phyloP scores from a whole-genome alignment of 1,140 invertebrate genomes.

The Brachionus sp. region DNA sequence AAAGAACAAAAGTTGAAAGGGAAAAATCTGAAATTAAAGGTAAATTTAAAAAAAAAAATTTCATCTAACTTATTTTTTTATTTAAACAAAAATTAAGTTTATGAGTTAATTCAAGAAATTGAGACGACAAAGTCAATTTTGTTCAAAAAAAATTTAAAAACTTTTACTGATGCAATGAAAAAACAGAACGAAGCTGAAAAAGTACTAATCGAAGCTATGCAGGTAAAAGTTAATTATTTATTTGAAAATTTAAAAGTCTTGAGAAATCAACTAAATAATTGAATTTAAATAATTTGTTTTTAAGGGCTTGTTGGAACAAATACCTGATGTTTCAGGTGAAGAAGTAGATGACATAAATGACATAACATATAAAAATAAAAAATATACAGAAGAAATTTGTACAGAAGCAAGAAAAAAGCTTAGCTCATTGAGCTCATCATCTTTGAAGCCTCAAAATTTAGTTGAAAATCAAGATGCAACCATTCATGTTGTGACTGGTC shows the following conservation, averaged over 20 bases:
- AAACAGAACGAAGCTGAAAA: constrained; percentile 35
- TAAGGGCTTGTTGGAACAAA: constrained; percentile 12
- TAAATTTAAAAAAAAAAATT: background rate
- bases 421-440: background rate
- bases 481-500: background rate
- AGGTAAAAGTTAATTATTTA: background rate
- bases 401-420: background rate
- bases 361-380: constrained; percentile 22
- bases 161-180: constrained; percentile 4
- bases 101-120: constrained; percentile 10
- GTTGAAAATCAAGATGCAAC: background rate
- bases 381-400: constrained; percentile 9
- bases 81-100: background rate
- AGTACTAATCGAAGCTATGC: constrained; percentile 27
- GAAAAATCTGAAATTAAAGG: constrained; percentile 25
- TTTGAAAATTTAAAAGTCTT: background rate
- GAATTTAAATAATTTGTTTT: background rate
- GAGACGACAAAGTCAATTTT: constrained; percentile 21
- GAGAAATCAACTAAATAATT: background rate
- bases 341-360: constrained; percentile 43
- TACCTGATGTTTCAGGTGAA: constrained; percentile 27
- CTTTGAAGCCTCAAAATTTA: background rate
- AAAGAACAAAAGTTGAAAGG: constrained; percentile 7
- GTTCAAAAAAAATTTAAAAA: constrained; percentile 27
- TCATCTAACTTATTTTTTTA: background rate